These are phyloP conservation scores for Cottoperca gobio DNA, from an alignment of 2,797 vertebrate species.

Conservation along the genomic window DNA sequence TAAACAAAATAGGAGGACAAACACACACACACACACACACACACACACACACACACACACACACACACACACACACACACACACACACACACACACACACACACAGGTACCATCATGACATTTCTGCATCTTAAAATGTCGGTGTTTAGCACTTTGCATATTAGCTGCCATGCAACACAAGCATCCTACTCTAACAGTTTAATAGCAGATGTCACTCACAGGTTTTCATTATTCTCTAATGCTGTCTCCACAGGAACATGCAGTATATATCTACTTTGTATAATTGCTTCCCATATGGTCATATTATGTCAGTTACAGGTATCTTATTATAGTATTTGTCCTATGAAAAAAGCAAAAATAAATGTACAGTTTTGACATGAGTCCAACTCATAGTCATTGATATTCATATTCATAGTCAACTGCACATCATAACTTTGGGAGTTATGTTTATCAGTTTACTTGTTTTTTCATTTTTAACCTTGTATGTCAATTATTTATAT, in stretches of 20 bases:
- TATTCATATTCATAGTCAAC: background rate
- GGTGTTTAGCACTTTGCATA: conserved; percentile 23
- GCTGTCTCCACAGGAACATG: background rate
- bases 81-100: conserved; percentile 1
- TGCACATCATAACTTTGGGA: background rate
- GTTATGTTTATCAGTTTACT: background rate
- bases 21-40: background rate
- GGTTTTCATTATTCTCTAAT: conserved; percentile 3
- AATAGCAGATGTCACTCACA: conserved; percentile 16
- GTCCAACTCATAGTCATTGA: too few species aligned
- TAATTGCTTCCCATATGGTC: conserved; percentile 7
- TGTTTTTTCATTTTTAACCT: background rate
- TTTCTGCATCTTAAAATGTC: conserved; percentile 23
- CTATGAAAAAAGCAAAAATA: background rate
- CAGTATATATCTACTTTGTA: background rate
- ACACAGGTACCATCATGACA: conserved; percentile 17
- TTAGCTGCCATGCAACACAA: background rate
- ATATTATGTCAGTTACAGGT: background rate
- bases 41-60: background rate
- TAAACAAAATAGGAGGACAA: conserved; percentile 1
- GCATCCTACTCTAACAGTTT: conserved; percentile 11
- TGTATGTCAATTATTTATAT: too few species aligned
- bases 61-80: background rate
- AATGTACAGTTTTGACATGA: background rate
- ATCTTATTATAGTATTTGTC: background rate